Evolutionary conservation across 2,113 vertebrate genomes (phyloP).

Genomic region (Lichenostomus cassidix): DNA sequence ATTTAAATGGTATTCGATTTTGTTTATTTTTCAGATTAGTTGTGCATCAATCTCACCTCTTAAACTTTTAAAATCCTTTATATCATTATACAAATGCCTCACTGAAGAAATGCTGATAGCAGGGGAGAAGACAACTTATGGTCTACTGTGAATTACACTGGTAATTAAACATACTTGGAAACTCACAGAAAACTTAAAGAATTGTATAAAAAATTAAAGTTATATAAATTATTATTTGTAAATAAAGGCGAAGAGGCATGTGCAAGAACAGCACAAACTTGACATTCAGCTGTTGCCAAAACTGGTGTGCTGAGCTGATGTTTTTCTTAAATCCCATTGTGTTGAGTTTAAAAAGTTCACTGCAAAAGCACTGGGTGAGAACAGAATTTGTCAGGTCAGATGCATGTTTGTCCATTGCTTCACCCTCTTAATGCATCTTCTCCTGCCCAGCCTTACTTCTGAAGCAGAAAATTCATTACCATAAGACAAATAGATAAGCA

Average conservation of each 20-base stretch:
- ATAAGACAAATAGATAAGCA: neutral
- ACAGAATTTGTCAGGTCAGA: constrained; percentile 7
- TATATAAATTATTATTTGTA: neutral
- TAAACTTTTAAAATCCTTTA: neutral
- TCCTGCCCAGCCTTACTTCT: neutral
- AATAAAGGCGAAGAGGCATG: neutral
- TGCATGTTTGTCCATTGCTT: neutral
- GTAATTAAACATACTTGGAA: neutral
- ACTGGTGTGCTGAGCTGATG: constrained; percentile 20
- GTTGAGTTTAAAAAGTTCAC: neutral
- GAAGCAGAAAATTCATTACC: neutral
- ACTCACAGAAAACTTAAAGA: neutral
- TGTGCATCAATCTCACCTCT: neutral
- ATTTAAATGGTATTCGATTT: neutral
- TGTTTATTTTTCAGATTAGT: neutral
- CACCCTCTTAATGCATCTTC: neutral
- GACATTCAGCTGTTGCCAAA: constrained; percentile 34
- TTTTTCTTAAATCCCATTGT: constrained; percentile 35
- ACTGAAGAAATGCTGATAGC: neutral
- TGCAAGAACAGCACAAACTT: constrained; percentile 33
- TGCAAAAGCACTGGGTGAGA: neutral
- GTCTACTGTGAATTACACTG: neutral
- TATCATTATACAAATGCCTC: neutral
- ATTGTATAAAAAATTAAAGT: neutral
- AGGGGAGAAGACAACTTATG: neutral